phyloP scores from a whole-genome alignment of 1,140 invertebrate species.

The Tribolium madens region DNA sequence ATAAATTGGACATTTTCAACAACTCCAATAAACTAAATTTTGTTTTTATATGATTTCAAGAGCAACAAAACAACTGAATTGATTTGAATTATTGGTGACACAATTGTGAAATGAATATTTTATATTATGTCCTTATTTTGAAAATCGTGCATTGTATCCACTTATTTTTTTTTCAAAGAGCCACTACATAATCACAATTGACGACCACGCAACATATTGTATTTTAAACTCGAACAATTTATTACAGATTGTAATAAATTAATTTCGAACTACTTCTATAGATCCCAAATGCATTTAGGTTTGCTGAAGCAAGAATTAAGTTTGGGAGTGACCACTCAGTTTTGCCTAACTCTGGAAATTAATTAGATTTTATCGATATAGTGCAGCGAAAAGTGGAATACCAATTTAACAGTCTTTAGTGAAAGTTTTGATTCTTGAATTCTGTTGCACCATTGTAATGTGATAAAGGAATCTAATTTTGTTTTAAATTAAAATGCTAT shows the following conservation, averaged over 20 bases:
- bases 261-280: not conserved
- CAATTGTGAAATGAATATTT: not conserved
- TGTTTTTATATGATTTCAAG: not conserved
- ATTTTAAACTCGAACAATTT: no score
- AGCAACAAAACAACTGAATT: not conserved
- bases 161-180: not conserved
- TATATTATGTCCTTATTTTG: not conserved
- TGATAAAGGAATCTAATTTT: not conserved
- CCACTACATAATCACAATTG: not conserved
- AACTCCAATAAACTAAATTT: not conserved
- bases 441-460: not conserved
- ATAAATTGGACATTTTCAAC: constrained; percentile 1
- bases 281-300: not conserved
- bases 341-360: not conserved
- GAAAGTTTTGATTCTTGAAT: not conserved
- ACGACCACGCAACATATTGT: not conserved
- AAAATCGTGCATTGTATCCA: not conserved
- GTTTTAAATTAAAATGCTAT: not conserved
- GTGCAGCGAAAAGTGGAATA: not conserved
- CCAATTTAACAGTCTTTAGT: not conserved
- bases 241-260: no score
- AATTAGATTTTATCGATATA: not conserved
- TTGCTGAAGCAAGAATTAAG: not conserved
- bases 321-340: not conserved
- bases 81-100: not conserved